Conservation (phyloP, 1,140 invertebrate genomes). For the Trachymyrmex septentrionalis region DNA sequence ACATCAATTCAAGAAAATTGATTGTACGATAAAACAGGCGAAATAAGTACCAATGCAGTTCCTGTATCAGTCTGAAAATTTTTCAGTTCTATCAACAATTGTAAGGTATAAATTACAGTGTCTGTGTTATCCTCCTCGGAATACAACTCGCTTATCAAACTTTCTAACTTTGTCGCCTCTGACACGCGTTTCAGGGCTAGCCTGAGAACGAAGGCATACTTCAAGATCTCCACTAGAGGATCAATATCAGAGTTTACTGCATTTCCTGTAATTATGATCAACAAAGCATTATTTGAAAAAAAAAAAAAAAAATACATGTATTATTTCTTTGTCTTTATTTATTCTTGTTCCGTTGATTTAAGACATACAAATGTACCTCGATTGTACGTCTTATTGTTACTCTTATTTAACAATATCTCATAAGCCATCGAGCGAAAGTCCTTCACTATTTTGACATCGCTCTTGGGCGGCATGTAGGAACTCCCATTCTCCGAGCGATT, state of each 20-base stretch:
- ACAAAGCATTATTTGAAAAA: not conserved
- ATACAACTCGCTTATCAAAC: conserved; percentile 73
- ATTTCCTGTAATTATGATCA: conserved; percentile 56
- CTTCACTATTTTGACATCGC: conserved; percentile 69
- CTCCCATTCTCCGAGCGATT: conserved; percentile 66
- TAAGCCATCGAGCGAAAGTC: conserved; percentile 78
- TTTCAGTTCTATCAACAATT: conserved; percentile 80
- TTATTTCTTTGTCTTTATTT: not conserved
- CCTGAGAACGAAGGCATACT: conserved; percentile 80
- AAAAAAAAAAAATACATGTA: not conserved
- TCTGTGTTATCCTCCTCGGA: conserved; percentile 48
- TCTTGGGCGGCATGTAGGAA: conserved; percentile 52
- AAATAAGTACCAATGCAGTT: conserved; percentile 72
- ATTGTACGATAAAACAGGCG: conserved; percentile 1
- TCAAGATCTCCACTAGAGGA: conserved; percentile 81
- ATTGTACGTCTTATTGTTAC: not conserved
- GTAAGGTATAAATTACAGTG: conserved; percentile 70
- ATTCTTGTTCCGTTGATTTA: not conserved
- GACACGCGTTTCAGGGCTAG: conserved; percentile 65
- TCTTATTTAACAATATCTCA: conserved; percentile 83
- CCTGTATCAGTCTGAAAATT: conserved; percentile 69
- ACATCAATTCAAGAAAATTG: not conserved
- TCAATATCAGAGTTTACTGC: conserved; percentile 70
- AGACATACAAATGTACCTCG: conserved; percentile 18
- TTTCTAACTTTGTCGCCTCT: conserved; percentile 78